Conservation (phyloP, 1,140 invertebrate genomes). For the Hypsibius dujardini region DNA sequence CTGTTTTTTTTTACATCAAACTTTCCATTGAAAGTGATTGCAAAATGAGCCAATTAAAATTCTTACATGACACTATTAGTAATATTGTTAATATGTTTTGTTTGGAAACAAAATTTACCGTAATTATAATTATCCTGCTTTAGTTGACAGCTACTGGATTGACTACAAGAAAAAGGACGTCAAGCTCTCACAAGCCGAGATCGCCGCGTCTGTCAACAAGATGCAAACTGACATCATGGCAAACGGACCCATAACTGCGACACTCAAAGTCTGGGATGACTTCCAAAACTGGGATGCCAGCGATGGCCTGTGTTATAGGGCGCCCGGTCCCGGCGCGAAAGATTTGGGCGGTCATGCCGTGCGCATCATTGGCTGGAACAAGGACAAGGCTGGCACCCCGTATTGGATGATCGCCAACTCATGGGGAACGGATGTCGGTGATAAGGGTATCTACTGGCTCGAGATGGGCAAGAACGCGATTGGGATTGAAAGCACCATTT, state of each 20-base stretch:
- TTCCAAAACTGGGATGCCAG: background rate
- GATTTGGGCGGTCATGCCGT: background rate
- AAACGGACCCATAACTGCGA: background rate
- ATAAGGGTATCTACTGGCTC: background rate
- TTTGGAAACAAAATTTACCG: background rate
- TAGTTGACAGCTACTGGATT: conserved; percentile 2
- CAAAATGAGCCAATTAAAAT: too few species aligned
- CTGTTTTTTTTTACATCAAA: too few species aligned
- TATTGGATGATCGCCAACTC: background rate
- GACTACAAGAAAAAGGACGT: background rate
- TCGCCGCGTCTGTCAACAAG: background rate
- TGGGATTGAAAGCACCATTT: background rate
- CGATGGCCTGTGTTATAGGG: background rate
- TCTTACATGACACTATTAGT: background rate
- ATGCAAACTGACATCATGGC: background rate
- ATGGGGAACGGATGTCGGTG: background rate
- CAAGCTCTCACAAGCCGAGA: background rate
- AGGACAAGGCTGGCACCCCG: background rate
- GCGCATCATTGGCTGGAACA: conserved; percentile 1
- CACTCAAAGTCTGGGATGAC: background rate
- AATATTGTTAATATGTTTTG: background rate
- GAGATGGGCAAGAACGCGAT: background rate
- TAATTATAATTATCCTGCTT: background rate
- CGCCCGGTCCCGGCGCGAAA: background rate
- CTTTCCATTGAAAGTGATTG: too few species aligned